A percentile compares a stretch with the other conserved stretches of the same genome.
phyloP scores from a whole-genome alignment of 1,140 invertebrate species.

The Pogonognathellus flavescens region DNA sequence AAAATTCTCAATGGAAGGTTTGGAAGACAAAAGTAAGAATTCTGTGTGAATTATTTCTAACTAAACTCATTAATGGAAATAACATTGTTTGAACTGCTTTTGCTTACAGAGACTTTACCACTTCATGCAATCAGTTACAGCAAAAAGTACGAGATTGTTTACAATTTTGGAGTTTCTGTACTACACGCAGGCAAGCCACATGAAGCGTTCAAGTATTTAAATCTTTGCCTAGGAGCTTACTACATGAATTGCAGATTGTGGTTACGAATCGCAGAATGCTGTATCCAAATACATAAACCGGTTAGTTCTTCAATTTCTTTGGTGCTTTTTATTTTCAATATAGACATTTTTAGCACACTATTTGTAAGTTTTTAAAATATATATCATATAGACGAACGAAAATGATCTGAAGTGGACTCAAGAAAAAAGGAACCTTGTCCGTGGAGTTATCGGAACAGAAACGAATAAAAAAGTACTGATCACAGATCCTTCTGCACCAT shows the following conservation, averaged over 20 bases:
- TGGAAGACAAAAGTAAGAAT: conserved; percentile 72
- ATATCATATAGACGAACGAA: conserved; percentile 75
- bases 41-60: conserved; percentile 52
- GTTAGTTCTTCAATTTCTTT: conserved; percentile 70
- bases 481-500: conserved; percentile 11
- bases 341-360: too few relatives aligned
- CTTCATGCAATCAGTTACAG: conserved; percentile 76
- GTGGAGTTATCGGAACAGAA: neutral
- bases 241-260: conserved; percentile 91
- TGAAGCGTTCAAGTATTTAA: conserved; percentile 91
- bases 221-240: conserved; percentile 84
- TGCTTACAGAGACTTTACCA: conserved; percentile 70
- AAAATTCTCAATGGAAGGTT: conserved; percentile 78
- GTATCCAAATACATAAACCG: conserved; percentile 80
- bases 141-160: conserved; percentile 85
- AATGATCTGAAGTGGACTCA: conserved; percentile 77
- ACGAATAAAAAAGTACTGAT: neutral
- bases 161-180: conserved; percentile 90
- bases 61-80: neutral
- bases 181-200: conserved; percentile 84
- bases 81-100: neutral
- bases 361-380: neutral
- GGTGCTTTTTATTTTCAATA: too few relatives aligned
- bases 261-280: conserved; percentile 94
- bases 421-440: conserved; percentile 75